Base-by-base conservation (phyloP, 2,888 invertebrate genomes). In the Volucella inanis region DNA sequence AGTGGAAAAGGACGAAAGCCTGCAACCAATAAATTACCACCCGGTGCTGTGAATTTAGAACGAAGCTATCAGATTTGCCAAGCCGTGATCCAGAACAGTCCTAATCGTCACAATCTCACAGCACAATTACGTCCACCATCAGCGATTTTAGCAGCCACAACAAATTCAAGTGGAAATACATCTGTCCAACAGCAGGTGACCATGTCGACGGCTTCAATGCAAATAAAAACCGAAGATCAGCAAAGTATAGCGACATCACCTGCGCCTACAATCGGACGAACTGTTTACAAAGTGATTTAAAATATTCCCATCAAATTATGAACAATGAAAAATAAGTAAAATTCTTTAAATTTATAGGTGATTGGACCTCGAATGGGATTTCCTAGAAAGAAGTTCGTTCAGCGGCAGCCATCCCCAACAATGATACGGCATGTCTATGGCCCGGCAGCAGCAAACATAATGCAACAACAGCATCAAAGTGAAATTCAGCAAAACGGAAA, bases 31-130 rank as follows among this genome's bases (percentile, higher is more conserved):
- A 96, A 96, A 91, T 95, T 97, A 82, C 97, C 97, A 0, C 97
- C 97, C 0, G 97, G 97, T 1, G 97, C 97, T 4, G 97, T 98
- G 45, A 98, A 98, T 92, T 93, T 98, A 71, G 98, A 98, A 91
- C 94, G 98, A 75, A 98, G 98, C 90, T 97, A 98, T 92, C 98
- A 98, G 93, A 98, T 98, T 89, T 97, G 97, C 89, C 96, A 96
- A 92, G 96, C 96, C 54, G 96, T 96, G n/a, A 97, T 98, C 87
- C 97, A 98, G 92, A 98, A 97, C 92, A 98, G 97, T 90, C 97
- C 97, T 0, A 98, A 98, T 92, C 94, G 97, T 15, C 97, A 97
- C 90, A 97, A 97, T 89, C 92, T 97, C 61, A 95, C 96, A 76
- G 96, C 96, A 8, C 97, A 97, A 90, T 92, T 97, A 88, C 95